A percentile compares a stretch with the other conserved stretches of the same genome.
These are phyloP conservation scores for Pantherophis alleghaniensis DNA, from an alignment of 2,797 vertebrate species.

Conservation along the genomic window DNA sequence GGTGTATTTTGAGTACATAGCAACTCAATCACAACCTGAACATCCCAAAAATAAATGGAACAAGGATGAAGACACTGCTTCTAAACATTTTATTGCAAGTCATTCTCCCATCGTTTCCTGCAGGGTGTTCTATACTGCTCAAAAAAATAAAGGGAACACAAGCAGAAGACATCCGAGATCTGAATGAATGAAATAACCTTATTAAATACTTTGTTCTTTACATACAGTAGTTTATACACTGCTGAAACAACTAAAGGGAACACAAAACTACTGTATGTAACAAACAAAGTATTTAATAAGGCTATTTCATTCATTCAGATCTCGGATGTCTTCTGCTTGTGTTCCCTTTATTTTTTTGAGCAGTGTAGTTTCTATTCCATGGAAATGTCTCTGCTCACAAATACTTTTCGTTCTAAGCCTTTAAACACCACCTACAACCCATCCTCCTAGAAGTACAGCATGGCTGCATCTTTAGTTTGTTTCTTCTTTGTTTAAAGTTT, in stretches of 20 bases:
- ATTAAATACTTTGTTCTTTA: too few relatives aligned
- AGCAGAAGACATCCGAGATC: too few relatives aligned
- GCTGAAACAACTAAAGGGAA: too few relatives aligned
- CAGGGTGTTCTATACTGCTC: not conserved
- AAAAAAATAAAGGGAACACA: too few relatives aligned
- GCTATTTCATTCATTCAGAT: too few relatives aligned
- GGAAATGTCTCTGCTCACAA: not conserved
- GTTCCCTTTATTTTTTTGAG: too few relatives aligned
- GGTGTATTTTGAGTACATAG: not conserved
- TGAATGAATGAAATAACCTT: too few relatives aligned
- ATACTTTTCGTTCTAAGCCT: constrained; percentile 1
- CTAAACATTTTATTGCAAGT: not conserved
- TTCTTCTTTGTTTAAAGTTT: not conserved
- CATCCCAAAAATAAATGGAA: not conserved
- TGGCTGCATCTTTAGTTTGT: not conserved
- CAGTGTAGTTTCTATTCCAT: not conserved
- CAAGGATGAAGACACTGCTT: not conserved
- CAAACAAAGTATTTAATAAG: too few relatives aligned
- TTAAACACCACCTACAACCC: not conserved
- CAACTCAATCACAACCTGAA: not conserved
- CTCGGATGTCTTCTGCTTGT: too few relatives aligned
- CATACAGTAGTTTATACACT: too few relatives aligned
- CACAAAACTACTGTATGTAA: too few relatives aligned
- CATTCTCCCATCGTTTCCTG: not conserved
- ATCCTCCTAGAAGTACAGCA: not conserved